Base-by-base conservation (phyloP, 2,113 vertebrate species). In the Cichladusa arquata region DNA sequence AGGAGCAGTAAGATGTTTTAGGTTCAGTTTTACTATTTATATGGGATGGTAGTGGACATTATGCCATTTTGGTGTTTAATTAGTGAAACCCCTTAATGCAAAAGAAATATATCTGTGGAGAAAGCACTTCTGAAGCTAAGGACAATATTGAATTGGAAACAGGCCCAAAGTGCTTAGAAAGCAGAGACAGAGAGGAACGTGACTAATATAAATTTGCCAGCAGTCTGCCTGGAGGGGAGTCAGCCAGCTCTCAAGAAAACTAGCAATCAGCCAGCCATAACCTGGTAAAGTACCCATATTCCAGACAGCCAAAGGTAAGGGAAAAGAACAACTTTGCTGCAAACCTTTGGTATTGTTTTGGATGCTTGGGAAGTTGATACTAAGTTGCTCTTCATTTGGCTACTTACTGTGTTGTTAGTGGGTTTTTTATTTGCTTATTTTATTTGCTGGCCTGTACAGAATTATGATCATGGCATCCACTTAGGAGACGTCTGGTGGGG, bases 241-340 rank as follows among this genome's bases (percentile, higher is more conserved):
- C 94, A 94, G 85, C 90, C 93, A 94, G 71, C 85, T 92, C 81
- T 97, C 90, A 50, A 90, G 93, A 83, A 94, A 95, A 91, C 87
- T 96, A 91, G 87, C 92, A 91, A 2, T 94, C 90, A 95, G 88
- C 92, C 95, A 96, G 85, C 92, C 90, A 93, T 97, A 93, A 80
- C 79, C 79, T 93, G 95, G 88, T 95, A 90, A 90, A 62, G 76
- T 86, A 60, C 56, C 74, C 71, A 6, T 95, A 78, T 86, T 92
- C 76, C 94, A 93, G 80, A 88, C 80, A 95, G 88, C 81, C 90
- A 64, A 93, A 97, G 95, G 93, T 96, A 96, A 96, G 96, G 66
- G 92, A 61, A 60, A 92, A 94, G 47, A 93, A 16, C 47, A 54
- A 19, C 24, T 79, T 74, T 74, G 89, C 72, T 97, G 87, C 82